Base-by-base conservation (phyloP, 1,140 invertebrate species). In the Drosophila nebulosa region DNA sequence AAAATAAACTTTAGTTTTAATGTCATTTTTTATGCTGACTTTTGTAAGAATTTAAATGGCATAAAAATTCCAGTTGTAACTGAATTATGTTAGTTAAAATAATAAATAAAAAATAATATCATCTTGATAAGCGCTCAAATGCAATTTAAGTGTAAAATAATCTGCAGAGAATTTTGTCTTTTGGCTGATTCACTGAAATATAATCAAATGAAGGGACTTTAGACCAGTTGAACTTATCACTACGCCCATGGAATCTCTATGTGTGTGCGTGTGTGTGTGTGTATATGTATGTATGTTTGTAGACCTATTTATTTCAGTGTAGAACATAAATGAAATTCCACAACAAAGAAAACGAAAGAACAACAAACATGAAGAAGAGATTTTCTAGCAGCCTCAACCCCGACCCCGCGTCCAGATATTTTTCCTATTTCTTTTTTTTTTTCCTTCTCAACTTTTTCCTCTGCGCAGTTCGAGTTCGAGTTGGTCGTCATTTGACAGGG, bases 321-420 rank as follows among this genome's bases (percentile, higher is more conserved):
- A 74, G 69, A 80, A 79, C 80, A 78, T 86, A 86, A 69, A 86
- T 85, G 86, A 86, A 86, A 85, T 86, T 74, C 73, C 80, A 63
- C 76, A 79, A 75, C 71, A 75, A 60, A 69, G 65, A 56, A 62
- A 58, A 64, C 36, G 58, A 39, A 64, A 64, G 57, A 73, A 70
- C 71, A 77, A 66, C 53, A 64, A 64, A 39, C 36, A 69, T 61
- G 39, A 46, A 46, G 70, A 69, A 79, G 61, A 72, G 62, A 84
- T 84, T 76, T 80, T 84, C 85, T 30, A 66, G 51, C 51, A 53
- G 62, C 51, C 14, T n/a, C 52, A 53, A 55, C 62, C 61, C 65
- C 53, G 52, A 64, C 52, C 65, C 69, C 36, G 55, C 61, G 69
- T 72, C 69, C 64, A 74, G 46, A 60, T 64, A 55, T 66, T 74